Evolutionary conservation across 2,113 vertebrate species (phyloP).

Genomic region (Pelmatolapia mariae): DNA sequence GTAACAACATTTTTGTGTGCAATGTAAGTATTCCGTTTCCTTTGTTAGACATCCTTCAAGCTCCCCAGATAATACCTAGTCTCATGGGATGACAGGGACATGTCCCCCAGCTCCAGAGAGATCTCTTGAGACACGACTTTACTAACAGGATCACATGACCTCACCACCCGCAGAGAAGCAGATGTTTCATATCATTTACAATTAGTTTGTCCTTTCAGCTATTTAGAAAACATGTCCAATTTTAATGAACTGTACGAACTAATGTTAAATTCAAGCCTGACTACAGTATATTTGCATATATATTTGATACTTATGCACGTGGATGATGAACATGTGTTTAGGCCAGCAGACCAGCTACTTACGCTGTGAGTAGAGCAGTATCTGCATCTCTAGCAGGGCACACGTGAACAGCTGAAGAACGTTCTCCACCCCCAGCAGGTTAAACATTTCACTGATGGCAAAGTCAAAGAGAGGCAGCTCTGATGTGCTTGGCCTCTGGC

Average conservation of each 20-base stretch:
- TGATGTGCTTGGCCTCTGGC: constrained; percentile 91
- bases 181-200: background rate
- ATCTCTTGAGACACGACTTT: background rate
- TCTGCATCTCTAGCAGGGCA: constrained; percentile 96
- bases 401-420: constrained; percentile 96
- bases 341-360: constrained; percentile 63
- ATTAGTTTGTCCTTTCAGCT: background rate
- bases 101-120: background rate
- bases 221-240: background rate
- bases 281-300: background rate
- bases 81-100: background rate
- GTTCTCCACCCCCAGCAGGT: constrained; percentile 94
- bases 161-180: background rate
- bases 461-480: constrained; percentile 97
- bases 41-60: background rate
- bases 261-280: background rate
- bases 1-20: background rate
- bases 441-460: constrained; percentile 85
- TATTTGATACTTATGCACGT: background rate
- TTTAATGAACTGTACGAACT: background rate
- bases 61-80: background rate
- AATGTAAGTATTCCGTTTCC: background rate
- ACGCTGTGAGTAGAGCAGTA: constrained; percentile 98
- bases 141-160: background rate
- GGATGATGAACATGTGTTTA: background rate